Conservation (phyloP, 2,888 invertebrate genomes). For the Agriotes lineatus region DNA sequence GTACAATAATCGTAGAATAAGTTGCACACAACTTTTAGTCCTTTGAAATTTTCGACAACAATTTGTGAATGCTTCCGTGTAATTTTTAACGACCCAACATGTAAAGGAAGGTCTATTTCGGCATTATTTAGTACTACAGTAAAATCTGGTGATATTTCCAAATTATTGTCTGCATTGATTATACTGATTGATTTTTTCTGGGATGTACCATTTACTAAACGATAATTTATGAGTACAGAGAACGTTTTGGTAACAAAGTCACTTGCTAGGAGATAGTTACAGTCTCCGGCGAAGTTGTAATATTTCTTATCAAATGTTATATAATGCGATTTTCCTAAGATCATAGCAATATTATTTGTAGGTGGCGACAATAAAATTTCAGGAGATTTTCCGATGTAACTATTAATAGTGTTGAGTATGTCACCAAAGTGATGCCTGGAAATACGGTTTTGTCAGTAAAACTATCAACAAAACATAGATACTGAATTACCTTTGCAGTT, state of each 20-base stretch:
- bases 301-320: slow-evolving; percentile 73
- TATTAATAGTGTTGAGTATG: slow-evolving; percentile 44
- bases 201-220: slow-evolving; percentile 53
- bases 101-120: slow-evolving; percentile 64
- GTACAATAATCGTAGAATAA: slow-evolving; percentile 72
- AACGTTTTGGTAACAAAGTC: slow-evolving; percentile 72
- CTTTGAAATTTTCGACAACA: slow-evolving; percentile 67
- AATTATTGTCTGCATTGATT: slow-evolving; percentile 30
- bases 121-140: slow-evolving; percentile 41
- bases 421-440: slow-evolving; percentile 44
- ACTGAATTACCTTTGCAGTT: slow-evolving; percentile 61
- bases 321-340: slow-evolving; percentile 70
- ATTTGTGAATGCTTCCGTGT: slow-evolving; percentile 69
- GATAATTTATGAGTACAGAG: slow-evolving; percentile 68
- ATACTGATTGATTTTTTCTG: slow-evolving; percentile 44
- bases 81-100: slow-evolving; percentile 67
- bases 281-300: slow-evolving; percentile 70
- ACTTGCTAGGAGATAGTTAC: slow-evolving; percentile 72
- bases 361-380: slow-evolving; percentile 44
- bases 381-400: slow-evolving; percentile 42
- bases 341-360: slow-evolving; percentile 69
- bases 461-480: no score
- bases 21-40: slow-evolving; percentile 71
- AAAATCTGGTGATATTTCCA: slow-evolving; percentile 42
- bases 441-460: no score